Base-by-base conservation (phyloP, 1,140 invertebrate species). In the Acromyrmex charruanus region DNA sequence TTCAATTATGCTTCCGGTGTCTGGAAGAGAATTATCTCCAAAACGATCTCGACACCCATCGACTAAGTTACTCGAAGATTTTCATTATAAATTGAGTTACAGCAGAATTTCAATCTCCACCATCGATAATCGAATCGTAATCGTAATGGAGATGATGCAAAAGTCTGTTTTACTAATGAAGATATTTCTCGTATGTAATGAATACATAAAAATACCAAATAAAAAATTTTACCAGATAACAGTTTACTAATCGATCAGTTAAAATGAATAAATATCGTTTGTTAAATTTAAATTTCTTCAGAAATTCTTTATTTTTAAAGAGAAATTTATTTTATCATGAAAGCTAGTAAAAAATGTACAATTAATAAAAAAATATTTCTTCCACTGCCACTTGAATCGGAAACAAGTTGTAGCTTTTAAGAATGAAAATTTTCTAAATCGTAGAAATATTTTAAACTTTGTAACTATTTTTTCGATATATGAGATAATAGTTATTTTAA, bases 1-100 rank as follows among this genome's bases (percentile, higher is more conserved):
- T 68, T 85, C 74, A 79, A 85, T 85, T 79, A 85, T 85, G 74
- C 74, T 79, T 79, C 59, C 75, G 75, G 31, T 77, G 81, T 85
- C 72, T 74, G 44, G 35, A 79, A 77, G 58, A 79, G 74, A 85
- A 85, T 85, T 85, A 85, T 77, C 75, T 85, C 61, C 35, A 85
- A 49, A 84, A 77, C 75, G 82, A 85, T 69, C 63, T 66, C 75
- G 82, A 85, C 82, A 79, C 63, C 51, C 61, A 84, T 84, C 66
- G 80, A 49, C 80, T 74, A 49, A 68, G 80, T 59, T 49, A 74
- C 69, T 84, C 49, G 61, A 66, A 85, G 75, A 85, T 79, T 85
- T 85, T 84, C 80, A 75, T 63, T 84, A 65, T 71, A 75, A 75
- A 84, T 84, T 49, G 58, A 75, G 58, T 84, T 84, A 84, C 69